Evolutionary conservation across 2,113 vertebrate genomes (phyloP), one percentile per base, ranked within the genome.

Genomic region (Capreolus pygargus): DNA sequence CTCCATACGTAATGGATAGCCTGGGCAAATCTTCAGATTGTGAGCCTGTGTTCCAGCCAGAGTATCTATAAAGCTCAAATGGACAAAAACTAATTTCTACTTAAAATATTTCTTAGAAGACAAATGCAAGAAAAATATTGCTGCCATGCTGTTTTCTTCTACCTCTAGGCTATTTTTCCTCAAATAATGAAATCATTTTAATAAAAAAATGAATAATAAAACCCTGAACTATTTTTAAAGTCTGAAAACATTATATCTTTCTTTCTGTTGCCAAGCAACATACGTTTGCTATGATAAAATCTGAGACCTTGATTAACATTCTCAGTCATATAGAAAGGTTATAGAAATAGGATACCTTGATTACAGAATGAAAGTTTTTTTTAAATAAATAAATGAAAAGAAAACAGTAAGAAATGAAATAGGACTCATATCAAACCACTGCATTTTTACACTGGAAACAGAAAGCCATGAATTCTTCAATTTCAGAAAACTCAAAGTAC

Each of bases 191-290:
- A 97, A 89, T 86, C 52, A 89, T 83, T 88, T 97, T 95, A 97
- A 91, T 96, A 55, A 87, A 93, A 93, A 91, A 87, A 64, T 54
- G 83, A 95, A 86, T 84, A 96, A 57, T 86, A 97, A 98, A 97
- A 91, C 50, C 92, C 90, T 86, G 96, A 94, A 97, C 96, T 97
- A 96, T 98, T 97, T 97, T 98, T 92, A 97, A 95, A 97, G 95
- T 83, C 92, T 93, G 82, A 97, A 95, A 97, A 97, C 81, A 83
- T 95, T 95, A 64, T 92, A 64, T 92, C 95, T 94, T 88, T 89
- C 84, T 52, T 60, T 94, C 87, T 90, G 98, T 98, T 98, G 96
- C 98, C 94, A 98, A 95, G 98, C 96, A 98, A 98, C 98, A 89
- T 36, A 81, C 2, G 61, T 96, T 85, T 85, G 90, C 95, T 92